A percentile compares a stretch with the other conserved stretches of the same genome.
These are phyloP conservation scores for Cladorhizidae sp. DNA, from an alignment of 37 sponge, comb jelly and placozoan genomes.

Conservation along the genomic window DNA sequence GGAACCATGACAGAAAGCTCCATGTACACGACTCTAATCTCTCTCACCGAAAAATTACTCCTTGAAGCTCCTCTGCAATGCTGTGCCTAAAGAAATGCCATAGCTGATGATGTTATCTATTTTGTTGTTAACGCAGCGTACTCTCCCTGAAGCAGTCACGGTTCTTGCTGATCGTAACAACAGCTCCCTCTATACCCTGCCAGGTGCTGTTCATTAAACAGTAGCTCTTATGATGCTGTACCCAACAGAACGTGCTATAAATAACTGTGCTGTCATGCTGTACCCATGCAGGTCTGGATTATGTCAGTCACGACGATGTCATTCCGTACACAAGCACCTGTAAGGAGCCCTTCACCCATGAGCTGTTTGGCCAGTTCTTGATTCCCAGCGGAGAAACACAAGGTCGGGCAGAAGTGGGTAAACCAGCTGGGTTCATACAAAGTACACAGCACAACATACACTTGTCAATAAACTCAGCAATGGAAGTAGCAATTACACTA, in stretches of 20 bases:
- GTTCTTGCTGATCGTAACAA: conserved; percentile 51
- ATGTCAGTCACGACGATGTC: conserved; percentile 94
- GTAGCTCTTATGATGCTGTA: conserved; percentile 3
- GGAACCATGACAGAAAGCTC: background rate
- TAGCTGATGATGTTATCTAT: background rate
- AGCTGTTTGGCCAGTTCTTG: conserved; percentile 87
- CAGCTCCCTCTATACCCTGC: conserved; percentile 65
- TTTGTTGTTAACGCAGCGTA: conserved; percentile 33
- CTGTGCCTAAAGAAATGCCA: too few relatives aligned
- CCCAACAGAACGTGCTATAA: background rate
- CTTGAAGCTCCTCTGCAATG: too few relatives aligned
- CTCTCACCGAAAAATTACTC: background rate
- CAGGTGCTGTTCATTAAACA: conserved; percentile 42
- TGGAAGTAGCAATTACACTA: too few relatives aligned
- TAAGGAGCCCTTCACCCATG: conserved; percentile 78
- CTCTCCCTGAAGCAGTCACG: conserved; percentile 81
- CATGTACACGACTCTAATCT: background rate
- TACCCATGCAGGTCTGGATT: conserved; percentile 79
- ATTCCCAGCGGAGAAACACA: conserved; percentile 33
- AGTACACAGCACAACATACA: too few relatives aligned
- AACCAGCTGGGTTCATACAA: too few relatives aligned
- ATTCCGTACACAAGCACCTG: conserved; percentile 81
- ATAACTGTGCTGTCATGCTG: background rate
- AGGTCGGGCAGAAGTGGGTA: too few relatives aligned
- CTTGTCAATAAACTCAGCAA: too few relatives aligned